Base-by-base conservation (phyloP, 2,888 invertebrate species). In the Lochmaea crataegi region DNA sequence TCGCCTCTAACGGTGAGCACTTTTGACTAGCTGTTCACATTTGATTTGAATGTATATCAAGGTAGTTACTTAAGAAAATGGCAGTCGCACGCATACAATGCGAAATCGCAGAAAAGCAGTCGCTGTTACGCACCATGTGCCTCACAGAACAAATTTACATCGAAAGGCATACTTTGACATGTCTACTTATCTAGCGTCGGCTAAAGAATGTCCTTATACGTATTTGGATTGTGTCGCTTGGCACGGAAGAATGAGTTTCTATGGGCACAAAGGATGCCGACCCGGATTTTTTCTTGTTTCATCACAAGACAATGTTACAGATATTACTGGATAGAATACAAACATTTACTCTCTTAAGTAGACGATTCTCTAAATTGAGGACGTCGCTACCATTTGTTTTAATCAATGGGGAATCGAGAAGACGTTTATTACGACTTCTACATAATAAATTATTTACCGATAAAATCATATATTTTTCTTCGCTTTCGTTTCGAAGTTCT, bases 81-180 rank as follows among this genome's bases (percentile, higher is more conserved):
- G 70, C 73, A 67, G 73, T 63, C 66, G 48, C 60, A 63, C 61
- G 60, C 68, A 68, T 60, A 68, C 60, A 68, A 68, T 68, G 51
- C 65, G 69, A 76, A 75, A 75, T 71, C 60, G 72, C 72, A 68
- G 71, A 75, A 65, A 76, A 72, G 67, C 18, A 63, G 42, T 76
- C 68, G 76, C 78, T 80, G 83, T 83, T 83, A 84, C 83, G 84
- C 83, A 84, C 82, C 82, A 84, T 84, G 81, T 83, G 84, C 82
- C 82, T 82, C 82, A 82, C 80, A 82, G 82, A 82, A 85, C 85
- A 86, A 86, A 86, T 86, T 86, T 86, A 86, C 86, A 86, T 86
- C 86, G 85, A 86, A 86, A 86, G 86, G 86, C 85, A 85, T 85
- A 84, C 84, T 79, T 80, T 85, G 86, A 86, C 86, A 84, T 86